These are phyloP conservation scores for Argya squamiceps DNA, from an alignment of 2,797 vertebrate genomes.

Conservation along the genomic window DNA sequence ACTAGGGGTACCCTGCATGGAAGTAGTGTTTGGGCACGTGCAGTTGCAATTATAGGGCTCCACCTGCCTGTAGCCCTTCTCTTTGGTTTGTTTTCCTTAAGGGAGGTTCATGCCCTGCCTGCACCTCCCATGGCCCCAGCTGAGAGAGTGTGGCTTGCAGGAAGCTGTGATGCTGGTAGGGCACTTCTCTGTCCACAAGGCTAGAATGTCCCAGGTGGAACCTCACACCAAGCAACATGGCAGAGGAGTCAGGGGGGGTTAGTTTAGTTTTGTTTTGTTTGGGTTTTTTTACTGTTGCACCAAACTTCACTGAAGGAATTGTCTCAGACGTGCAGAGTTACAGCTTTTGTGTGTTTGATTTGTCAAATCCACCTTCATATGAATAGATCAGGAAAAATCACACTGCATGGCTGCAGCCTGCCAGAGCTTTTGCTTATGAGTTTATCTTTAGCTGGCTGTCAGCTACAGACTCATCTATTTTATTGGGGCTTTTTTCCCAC, in stretches of 20 bases:
- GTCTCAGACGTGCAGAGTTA: not conserved
- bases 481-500: accelerated
- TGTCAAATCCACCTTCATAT: not conserved
- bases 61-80: not conserved
- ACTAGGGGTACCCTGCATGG: too few species aligned
- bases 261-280: not conserved
- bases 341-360: not conserved
- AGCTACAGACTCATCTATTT: not conserved
- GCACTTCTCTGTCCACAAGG: not conserved
- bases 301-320: not conserved
- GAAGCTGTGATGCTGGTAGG: accelerated
- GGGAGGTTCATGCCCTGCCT: not conserved
- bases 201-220: accelerated
- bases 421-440: not conserved
- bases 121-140: accelerated
- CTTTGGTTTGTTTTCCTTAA: not conserved
- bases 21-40: not conserved
- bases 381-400: not conserved
- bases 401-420: not conserved
- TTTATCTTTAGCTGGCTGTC: not conserved
- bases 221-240: not conserved
- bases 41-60: not conserved
- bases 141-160: not conserved
- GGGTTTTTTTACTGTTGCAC: accelerated
- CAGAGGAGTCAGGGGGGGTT: not conserved